Conservation (phyloP, 2,888 invertebrate species). For the Apeira syringaria region DNA sequence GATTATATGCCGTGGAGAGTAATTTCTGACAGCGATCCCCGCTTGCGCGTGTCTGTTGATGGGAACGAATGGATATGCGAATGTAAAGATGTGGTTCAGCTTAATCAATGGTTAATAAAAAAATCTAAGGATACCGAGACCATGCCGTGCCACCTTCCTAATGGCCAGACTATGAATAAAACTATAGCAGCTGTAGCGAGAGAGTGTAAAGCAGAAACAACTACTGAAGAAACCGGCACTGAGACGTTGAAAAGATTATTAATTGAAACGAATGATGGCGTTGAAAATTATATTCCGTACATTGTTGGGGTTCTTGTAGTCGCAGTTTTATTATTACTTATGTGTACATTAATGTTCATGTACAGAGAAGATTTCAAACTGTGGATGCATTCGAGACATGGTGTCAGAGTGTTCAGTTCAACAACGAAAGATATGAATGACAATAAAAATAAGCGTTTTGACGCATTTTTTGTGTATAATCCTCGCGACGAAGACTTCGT, state of each 20-base stretch:
- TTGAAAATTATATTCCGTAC: constrained; percentile 89
- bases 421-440: constrained; percentile 80
- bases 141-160: constrained; percentile 86
- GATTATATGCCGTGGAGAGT: constrained; percentile 90
- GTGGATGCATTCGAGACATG: constrained; percentile 91
- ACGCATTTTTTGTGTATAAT: constrained; percentile 95
- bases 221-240: constrained; percentile 85
- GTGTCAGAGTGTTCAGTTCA: constrained; percentile 88
- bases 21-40: constrained; percentile 86
- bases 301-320: constrained; percentile 88
- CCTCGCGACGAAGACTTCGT: constrained; percentile 90
- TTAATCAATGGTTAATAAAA: constrained; percentile 88
- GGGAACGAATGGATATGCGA: constrained; percentile 94
- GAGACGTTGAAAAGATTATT: constrained; percentile 82
- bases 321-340: constrained; percentile 86
- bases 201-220: constrained; percentile 86
- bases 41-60: constrained; percentile 88
- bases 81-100: constrained; percentile 87
- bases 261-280: constrained; percentile 86
- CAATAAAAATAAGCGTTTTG: constrained; percentile 89
- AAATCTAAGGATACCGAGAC: constrained; percentile 86
- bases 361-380: constrained; percentile 90
- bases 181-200: constrained; percentile 73
- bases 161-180: constrained; percentile 76
- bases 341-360: constrained; percentile 87